Evolutionary conservation across 2,888 invertebrate genomes (phyloP).

Genomic region (Nomada fabriciana): DNA sequence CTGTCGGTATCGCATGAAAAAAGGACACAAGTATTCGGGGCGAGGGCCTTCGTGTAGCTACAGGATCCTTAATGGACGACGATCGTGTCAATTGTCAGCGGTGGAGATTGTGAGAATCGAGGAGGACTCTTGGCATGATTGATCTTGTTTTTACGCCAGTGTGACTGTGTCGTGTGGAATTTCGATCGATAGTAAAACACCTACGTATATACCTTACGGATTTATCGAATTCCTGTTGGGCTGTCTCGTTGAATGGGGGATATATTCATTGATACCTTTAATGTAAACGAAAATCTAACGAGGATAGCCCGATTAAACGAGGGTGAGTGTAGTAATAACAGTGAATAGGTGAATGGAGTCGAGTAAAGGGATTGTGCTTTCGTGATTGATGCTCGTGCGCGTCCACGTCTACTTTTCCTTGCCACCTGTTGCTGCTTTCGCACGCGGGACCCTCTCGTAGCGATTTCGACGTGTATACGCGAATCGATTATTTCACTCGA

Average conservation of each 20-base stretch:
- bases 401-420: conserved; percentile 52
- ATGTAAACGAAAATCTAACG: too few relatives aligned
- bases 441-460: conserved; percentile 51
- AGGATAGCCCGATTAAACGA: neutral
- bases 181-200: neutral
- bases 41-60: conserved; percentile 44
- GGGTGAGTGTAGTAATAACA: neutral
- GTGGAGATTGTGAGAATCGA: conserved; percentile 43
- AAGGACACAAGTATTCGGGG: conserved; percentile 36
- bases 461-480: conserved; percentile 47
- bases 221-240: neutral
- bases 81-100: conserved; percentile 58
- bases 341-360: neutral
- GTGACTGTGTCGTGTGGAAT: neutral
- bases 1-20: conserved; percentile 31
- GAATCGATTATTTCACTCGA: conserved; percentile 23
- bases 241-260: neutral
- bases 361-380: conserved; percentile 17
- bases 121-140: conserved; percentile 51
- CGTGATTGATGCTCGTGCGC: conserved; percentile 33
- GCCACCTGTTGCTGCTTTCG: conserved; percentile 69
- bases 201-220: too few relatives aligned
- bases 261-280: neutral
- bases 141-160: conserved; percentile 45
- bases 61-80: conserved; percentile 63